Conservation (phyloP, 2,797 vertebrate species). For the Cynodonichthys magdalenae region DNA sequence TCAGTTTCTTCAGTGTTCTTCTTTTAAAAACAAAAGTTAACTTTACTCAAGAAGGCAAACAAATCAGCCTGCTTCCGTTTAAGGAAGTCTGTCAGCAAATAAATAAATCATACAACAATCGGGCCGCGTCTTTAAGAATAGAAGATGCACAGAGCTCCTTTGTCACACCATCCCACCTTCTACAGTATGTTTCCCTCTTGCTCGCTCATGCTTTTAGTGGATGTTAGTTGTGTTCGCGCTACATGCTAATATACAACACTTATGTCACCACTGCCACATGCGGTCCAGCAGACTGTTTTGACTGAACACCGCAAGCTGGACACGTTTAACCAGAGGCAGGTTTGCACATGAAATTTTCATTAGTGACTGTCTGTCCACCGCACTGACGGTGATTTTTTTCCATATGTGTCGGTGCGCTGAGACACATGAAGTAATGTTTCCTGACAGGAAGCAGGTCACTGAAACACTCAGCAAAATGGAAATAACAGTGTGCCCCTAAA, state of each 20-base stretch:
- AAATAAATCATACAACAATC: conserved; percentile 71
- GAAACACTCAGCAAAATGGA: conserved; percentile 36
- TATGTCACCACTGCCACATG: conserved; percentile 26
- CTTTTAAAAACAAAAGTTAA: conserved; percentile 37
- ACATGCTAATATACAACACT: conserved; percentile 16
- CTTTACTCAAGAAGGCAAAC: conserved; percentile 28
- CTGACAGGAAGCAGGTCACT: conserved; percentile 19
- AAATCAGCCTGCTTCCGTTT: conserved; percentile 32
- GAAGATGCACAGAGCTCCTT: conserved; percentile 28
- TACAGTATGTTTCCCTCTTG: conserved; percentile 24
- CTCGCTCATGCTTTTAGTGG: conserved; percentile 44
- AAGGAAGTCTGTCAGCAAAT: conserved; percentile 42
- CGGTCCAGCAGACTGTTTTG: conserved; percentile 24
- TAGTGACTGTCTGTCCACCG: conserved; percentile 25
- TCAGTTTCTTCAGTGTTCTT: conserved; percentile 31
- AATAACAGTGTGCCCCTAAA: conserved; percentile 14
- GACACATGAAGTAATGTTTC: conserved; percentile 25
- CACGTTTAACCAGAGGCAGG: conserved; percentile 18
- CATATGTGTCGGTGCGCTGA: conserved; percentile 18
- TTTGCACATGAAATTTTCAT: conserved; percentile 59
- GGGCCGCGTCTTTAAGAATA: conserved; percentile 61
- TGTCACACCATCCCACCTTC: conserved; percentile 23
- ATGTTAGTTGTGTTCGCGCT: conserved; percentile 12
- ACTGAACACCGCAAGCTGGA: conserved; percentile 17
- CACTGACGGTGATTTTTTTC: conserved; percentile 48